Conservation (phyloP, 2,113 vertebrate species). For the Mus musculus region GRCm39 chr7:118928501-118929000, state of each 20-base stretch:
- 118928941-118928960: neutral
- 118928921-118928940: neutral
- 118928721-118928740: neutral
- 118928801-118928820: neutral
- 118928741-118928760: neutral
- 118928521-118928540: neutral
- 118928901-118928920: neutral
- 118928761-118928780: neutral
- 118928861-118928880: neutral
- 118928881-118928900: neutral
- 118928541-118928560: no score
- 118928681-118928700: neutral
- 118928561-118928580: neutral
- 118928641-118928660: neutral
- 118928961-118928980: neutral
- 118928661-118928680: neutral
- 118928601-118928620: neutral
- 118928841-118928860: neutral
- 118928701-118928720: neutral
- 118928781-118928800: neutral
- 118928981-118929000: neutral
- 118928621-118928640: neutral
- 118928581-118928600: neutral
- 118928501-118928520: neutral
- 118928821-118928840: neutral